These are phyloP conservation scores for Dunckerocampus dactyliophorus DNA, from an alignment of 2,113 vertebrate genomes.

Conservation along the genomic window DNA sequence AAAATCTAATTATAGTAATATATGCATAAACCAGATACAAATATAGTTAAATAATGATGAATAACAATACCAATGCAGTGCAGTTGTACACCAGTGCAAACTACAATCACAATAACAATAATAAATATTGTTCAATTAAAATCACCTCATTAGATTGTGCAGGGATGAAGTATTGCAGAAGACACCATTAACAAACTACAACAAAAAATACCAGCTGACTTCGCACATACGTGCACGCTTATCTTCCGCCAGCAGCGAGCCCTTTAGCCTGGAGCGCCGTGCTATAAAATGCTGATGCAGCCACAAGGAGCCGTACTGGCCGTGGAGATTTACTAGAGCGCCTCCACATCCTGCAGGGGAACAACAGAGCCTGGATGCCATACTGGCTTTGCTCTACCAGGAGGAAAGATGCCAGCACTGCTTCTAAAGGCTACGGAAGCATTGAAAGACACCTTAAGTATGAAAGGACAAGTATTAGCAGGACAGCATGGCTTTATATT, in stretches of 20 bases:
- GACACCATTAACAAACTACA: slow-evolving; percentile 25
- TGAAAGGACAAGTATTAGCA: neutral
- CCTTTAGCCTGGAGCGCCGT: slow-evolving; percentile 89
- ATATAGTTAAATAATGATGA: too few relatives aligned
- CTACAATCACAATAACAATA: too few relatives aligned
- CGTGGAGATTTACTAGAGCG: slow-evolving; percentile 96
- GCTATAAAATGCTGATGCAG: slow-evolving; percentile 98
- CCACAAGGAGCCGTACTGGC: slow-evolving; percentile 98
- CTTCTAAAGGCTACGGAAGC: too few relatives aligned
- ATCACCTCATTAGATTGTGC: too few relatives aligned
- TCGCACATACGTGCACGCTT: slow-evolving; percentile 12
- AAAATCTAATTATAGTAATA: too few relatives aligned
- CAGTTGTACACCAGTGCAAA: too few relatives aligned
- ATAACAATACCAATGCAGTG: too few relatives aligned
- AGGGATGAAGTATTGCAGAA: neutral
- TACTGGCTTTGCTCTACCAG: slow-evolving; percentile 60
- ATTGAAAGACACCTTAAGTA: too few relatives aligned
- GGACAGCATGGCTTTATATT: too few relatives aligned
- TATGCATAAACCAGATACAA: too few relatives aligned
- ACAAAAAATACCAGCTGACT: neutral
- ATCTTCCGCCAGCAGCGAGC: slow-evolving; percentile 80
- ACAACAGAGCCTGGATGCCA: slow-evolving; percentile 59
- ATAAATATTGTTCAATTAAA: too few relatives aligned
- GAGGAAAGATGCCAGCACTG: slow-evolving; percentile 5
- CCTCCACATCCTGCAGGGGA: slow-evolving; percentile 47